Evolutionary conservation across 1,140 invertebrate species (phyloP).

Genomic region (Diabrotica undecimpunctata): DNA sequence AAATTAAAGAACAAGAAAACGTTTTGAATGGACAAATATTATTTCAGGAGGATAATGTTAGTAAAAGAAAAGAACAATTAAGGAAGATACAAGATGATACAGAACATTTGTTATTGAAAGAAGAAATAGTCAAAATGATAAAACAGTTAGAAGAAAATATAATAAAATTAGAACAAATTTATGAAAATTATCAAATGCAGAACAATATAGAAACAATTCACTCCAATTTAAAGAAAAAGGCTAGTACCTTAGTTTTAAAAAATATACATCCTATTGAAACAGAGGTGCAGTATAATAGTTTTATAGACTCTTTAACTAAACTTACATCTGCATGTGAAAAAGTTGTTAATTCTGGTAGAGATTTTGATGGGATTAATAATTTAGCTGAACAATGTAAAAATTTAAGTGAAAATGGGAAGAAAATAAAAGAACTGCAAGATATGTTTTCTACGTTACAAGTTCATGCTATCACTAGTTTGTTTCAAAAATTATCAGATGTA

Average conservation of each 20-base stretch:
- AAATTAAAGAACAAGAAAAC: constrained; percentile 7
- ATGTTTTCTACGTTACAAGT: background rate
- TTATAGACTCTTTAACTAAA: constrained; percentile 12
- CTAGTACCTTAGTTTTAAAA: constrained; percentile 13
- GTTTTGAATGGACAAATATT: constrained; percentile 22
- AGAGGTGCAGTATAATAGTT: constrained; percentile 24
- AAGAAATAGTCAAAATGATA: constrained; percentile 10
- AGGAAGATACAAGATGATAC: constrained; percentile 13
- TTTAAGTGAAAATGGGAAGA: constrained; percentile 9
- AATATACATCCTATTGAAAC: constrained; percentile 22
- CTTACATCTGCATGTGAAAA: constrained; percentile 5
- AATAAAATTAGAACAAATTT: constrained; percentile 11
- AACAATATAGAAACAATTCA: constrained; percentile 8
- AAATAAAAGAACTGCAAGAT: constrained; percentile 7
- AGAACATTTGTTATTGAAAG: constrained; percentile 8
- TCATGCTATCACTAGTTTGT: background rate
- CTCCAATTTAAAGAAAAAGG: constrained; percentile 1
- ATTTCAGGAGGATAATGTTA: constrained; percentile 14
- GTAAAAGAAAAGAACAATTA: constrained; percentile 13
- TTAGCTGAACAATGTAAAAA: constrained; percentile 13
- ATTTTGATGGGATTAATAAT: constrained; percentile 17
- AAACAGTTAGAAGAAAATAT: constrained; percentile 11
- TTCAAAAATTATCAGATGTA: background rate
- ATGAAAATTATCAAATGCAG: constrained; percentile 13
- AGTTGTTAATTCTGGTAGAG: constrained; percentile 14